phyloP scores from a whole-genome alignment of 2,113 vertebrate genomes.

The Alethe castanea region DNA sequence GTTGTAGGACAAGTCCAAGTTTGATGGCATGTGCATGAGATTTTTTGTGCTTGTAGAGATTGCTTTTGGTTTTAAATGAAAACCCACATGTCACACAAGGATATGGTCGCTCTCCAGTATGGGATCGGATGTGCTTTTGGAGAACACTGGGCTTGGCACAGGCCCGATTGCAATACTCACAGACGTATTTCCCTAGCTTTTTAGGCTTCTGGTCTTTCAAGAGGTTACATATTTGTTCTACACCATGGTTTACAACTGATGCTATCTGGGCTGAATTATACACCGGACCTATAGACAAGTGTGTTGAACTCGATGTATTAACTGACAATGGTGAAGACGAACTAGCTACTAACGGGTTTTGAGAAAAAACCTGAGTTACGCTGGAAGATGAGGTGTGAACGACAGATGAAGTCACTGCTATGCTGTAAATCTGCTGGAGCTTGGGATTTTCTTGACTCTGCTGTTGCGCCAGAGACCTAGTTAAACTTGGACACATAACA shows the following conservation, averaged over 20 bases:
- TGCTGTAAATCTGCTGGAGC: conserved; percentile 80
- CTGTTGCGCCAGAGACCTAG: conserved; percentile 68
- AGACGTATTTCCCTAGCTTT: conserved; percentile 96
- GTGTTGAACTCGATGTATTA: conserved; percentile 82
- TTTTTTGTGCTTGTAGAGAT: conserved; percentile 99
- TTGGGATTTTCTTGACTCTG: conserved; percentile 77
- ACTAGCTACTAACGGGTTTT: conserved; percentile 85
- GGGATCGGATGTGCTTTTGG: conserved; percentile 96
- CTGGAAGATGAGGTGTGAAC: conserved; percentile 78
- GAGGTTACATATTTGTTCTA: conserved; percentile 86
- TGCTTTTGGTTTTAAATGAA: conserved; percentile 99
- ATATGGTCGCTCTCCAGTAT: conserved; percentile 96
- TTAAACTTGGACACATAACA: conserved; percentile 69
- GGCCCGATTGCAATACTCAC: conserved; percentile 91
- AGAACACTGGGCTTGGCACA: conserved; percentile 98
- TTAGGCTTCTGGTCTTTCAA: conserved; percentile 96
- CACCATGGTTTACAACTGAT: conserved; percentile 82
- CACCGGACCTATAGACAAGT: conserved; percentile 82
- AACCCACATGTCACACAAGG: conserved; percentile 98
- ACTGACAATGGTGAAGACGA: conserved; percentile 82
- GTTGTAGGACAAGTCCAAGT: conserved; percentile 87
- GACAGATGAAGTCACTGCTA: conserved; percentile 76
- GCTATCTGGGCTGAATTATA: conserved; percentile 85
- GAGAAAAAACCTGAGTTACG: conserved; percentile 82
- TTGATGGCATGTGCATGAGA: conserved; percentile 98